Conservation (phyloP, 2,888 invertebrate genomes). For the Microplitis manilae region DNA sequence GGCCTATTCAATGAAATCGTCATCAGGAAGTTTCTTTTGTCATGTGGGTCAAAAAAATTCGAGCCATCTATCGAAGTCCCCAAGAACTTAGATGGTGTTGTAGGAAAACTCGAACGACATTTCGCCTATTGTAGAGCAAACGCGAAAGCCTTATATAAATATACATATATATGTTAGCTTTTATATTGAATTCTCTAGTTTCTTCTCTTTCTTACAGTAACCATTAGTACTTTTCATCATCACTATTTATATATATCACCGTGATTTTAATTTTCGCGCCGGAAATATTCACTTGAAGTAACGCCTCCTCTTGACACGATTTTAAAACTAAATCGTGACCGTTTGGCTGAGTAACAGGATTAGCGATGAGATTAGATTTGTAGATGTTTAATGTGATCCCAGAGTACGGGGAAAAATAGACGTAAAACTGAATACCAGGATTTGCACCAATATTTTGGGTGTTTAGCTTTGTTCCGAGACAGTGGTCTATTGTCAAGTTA, state of each 20-base stretch:
- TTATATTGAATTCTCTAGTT: conserved; percentile 16
- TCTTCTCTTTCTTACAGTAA: neutral
- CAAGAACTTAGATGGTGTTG: conserved; percentile 34
- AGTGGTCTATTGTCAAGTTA: conserved; percentile 52
- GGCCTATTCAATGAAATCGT: conserved; percentile 10
- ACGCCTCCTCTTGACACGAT: conserved; percentile 29
- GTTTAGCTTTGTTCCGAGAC: conserved; percentile 65
- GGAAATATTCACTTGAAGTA: conserved; percentile 16
- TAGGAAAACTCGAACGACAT: conserved; percentile 48
- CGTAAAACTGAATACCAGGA: conserved; percentile 52
- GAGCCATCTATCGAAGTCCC: conserved; percentile 17
- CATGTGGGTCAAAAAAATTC: conserved; percentile 18
- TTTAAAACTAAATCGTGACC: conserved; percentile 58
- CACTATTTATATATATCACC: conserved; percentile 7
- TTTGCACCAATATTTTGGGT: conserved; percentile 69
- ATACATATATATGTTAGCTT: no score
- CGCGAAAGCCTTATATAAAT: no score
- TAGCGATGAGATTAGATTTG: conserved; percentile 61
- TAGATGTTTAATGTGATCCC: conserved; percentile 59
- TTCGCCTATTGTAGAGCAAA: conserved; percentile 45
- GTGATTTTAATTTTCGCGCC: conserved; percentile 3
- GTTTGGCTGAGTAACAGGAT: conserved; percentile 67
- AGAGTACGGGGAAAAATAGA: conserved; percentile 13
- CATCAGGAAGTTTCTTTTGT: conserved; percentile 24
- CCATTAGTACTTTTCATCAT: neutral